A percentile compares a stretch with the other conserved stretches of the same genome.
Evolutionary conservation across 1,140 invertebrate species (phyloP).

Genomic region (Drosophila repletoides): DNA sequence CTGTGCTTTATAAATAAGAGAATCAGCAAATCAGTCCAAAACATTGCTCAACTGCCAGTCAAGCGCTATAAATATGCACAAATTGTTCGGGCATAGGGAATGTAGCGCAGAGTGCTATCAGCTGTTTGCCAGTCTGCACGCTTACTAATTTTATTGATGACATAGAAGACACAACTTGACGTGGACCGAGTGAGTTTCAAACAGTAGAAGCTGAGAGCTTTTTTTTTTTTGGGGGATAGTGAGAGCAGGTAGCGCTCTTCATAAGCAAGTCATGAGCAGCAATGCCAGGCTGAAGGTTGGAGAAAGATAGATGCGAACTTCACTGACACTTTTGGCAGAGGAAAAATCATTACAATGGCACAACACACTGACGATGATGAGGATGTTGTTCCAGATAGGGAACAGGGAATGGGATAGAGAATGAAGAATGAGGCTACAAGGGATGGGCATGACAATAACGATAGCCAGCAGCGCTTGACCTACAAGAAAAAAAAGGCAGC

Average conservation of each 20-base stretch:
- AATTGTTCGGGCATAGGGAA: background rate
- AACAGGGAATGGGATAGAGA: background rate
- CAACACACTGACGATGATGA: conserved; percentile 32
- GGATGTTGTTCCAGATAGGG: background rate
- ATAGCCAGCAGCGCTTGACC: conserved; percentile 66
- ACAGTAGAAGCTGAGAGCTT: background rate
- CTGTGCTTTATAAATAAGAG: conserved; percentile 43
- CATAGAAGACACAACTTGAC: conserved; percentile 20
- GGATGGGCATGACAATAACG: conserved; percentile 13
- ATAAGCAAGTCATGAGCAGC: background rate
- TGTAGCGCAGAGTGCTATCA: background rate
- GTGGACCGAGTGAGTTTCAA: conserved; percentile 4
- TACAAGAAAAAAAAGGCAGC: conserved; percentile 40
- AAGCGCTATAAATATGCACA: conserved; percentile 25
- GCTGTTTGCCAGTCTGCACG: background rate
- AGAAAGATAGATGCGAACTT: conserved; percentile 40
- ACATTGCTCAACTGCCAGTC: conserved; percentile 14
- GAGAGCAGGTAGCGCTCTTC: background rate
- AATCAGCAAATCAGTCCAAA: conserved; percentile 21
- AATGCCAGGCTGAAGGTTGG: background rate
- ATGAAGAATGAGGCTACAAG: background rate
- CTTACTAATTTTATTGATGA: conserved; percentile 39
- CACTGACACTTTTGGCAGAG: conserved; percentile 61
- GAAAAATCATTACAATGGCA: conserved; percentile 62
- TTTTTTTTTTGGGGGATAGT: background rate